phyloP scores from a whole-genome alignment of 2,888 invertebrate genomes.

The Carcina quercana region DNA sequence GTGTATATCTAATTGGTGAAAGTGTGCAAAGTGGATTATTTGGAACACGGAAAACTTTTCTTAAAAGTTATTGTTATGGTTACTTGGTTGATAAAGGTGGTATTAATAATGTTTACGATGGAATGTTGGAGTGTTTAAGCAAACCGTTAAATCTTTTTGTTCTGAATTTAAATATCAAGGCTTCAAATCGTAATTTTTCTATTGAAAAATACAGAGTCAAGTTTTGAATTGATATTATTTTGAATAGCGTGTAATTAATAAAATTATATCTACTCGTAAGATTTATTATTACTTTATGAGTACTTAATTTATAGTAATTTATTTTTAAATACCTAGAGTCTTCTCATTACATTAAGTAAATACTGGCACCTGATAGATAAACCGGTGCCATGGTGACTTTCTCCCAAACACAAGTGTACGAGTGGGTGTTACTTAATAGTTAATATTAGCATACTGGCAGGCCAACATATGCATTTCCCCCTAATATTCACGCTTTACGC shows the following conservation, averaged over 20 bases:
- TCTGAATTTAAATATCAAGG: too few species aligned
- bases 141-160: too few species aligned
- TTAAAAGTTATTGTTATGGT: constrained; percentile 20
- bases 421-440: constrained; percentile 28
- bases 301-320: too few species aligned
- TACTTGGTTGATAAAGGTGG: constrained; percentile 2
- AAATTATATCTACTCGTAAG: too few species aligned
- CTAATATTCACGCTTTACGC: constrained; percentile 7
- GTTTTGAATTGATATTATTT: too few species aligned
- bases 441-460: constrained; percentile 34
- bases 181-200: too few species aligned
- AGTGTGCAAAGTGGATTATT: neutral
- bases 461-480: constrained; percentile 14
- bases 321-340: too few species aligned
- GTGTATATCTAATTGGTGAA: neutral
- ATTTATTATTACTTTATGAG: too few species aligned
- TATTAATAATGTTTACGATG: constrained; percentile 15
- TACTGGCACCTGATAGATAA: too few species aligned
- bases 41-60: constrained; percentile 1
- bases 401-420: constrained; percentile 26
- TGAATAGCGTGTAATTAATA: too few species aligned
- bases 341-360: too few species aligned
- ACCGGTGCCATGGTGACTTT: constrained; percentile 20
- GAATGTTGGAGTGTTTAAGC: constrained; percentile 33
- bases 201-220: too few species aligned